phyloP scores from a whole-genome alignment of 2,113 vertebrate species.

The Lamprotornis superbus region DNA sequence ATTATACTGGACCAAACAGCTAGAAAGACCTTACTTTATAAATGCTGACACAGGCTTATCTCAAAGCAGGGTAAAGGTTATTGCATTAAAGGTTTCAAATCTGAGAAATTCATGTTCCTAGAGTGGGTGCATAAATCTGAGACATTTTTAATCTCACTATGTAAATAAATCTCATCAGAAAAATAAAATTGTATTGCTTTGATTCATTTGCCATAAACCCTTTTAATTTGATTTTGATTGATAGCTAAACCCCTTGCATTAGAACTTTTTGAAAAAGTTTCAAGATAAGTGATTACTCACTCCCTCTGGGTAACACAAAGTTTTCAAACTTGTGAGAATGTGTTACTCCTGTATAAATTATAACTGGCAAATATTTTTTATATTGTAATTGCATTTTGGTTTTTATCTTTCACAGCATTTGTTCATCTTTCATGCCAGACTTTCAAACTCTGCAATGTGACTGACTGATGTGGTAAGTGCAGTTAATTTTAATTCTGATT shows the following conservation, averaged over 20 bases:
- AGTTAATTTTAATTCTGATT: slow-evolving; percentile 69
- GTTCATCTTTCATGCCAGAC: slow-evolving; percentile 43
- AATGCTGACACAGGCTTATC: neutral
- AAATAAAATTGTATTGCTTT: slow-evolving; percentile 28
- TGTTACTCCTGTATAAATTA: slow-evolving; percentile 52
- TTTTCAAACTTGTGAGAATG: slow-evolving; percentile 5
- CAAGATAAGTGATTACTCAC: neutral
- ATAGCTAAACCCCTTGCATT: neutral
- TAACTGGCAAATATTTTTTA: slow-evolving; percentile 71
- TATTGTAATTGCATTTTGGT: slow-evolving; percentile 51
- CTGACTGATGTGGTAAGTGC: slow-evolving; percentile 67
- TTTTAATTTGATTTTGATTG: slow-evolving; percentile 40
- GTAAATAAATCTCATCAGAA: slow-evolving; percentile 52
- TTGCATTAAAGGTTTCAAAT: slow-evolving; percentile 18
- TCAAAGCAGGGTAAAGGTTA: slow-evolving; percentile 18
- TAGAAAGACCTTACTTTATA: neutral
- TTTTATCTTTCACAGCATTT: slow-evolving; percentile 56
- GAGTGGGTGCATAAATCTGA: slow-evolving; percentile 7
- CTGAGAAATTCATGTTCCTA: neutral
- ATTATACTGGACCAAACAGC: neutral
- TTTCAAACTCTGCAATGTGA: slow-evolving; percentile 62
- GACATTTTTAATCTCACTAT: slow-evolving; percentile 15
- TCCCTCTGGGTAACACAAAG: neutral
- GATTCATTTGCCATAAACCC: neutral
- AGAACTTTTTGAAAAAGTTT: neutral